phyloP scores from a whole-genome alignment of 2,797 vertebrate genomes.

The Alexandromys oeconomus region DNA sequence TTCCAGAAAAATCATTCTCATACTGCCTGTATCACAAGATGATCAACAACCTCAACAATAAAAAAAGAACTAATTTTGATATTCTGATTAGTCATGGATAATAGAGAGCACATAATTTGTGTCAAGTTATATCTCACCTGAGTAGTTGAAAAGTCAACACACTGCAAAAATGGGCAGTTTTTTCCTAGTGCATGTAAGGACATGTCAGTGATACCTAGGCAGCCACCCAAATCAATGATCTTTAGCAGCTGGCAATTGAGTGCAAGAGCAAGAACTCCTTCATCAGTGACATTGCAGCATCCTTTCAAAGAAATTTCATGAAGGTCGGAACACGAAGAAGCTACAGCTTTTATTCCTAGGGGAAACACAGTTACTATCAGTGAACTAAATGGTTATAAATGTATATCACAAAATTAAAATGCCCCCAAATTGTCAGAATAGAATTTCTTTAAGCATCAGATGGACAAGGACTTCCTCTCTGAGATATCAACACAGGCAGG shows the following conservation, averaged over 20 bases:
- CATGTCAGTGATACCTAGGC: slow-evolving; percentile 89
- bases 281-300: slow-evolving; percentile 90
- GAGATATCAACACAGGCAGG: neutral
- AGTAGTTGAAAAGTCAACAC: slow-evolving; percentile 92
- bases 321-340: slow-evolving; percentile 90
- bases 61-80: neutral
- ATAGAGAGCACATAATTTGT: neutral
- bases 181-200: slow-evolving; percentile 91
- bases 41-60: slow-evolving; percentile 3
- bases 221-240: slow-evolving; percentile 90
- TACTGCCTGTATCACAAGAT: neutral
- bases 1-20: neutral
- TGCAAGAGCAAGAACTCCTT: slow-evolving; percentile 90
- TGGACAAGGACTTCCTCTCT: neutral
- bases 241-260: slow-evolving; percentile 89
- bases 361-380: slow-evolving; percentile 27
- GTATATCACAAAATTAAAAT: neutral
- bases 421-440: neutral
- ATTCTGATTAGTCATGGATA: slow-evolving; percentile 30
- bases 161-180: slow-evolving; percentile 91
- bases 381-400: neutral
- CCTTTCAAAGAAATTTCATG: slow-evolving; percentile 89
- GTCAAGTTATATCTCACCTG: slow-evolving; percentile 77
- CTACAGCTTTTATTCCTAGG: slow-evolving; percentile 90
- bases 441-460: neutral